Conservation (phyloP, 2,797 vertebrate genomes). For the Capromys pilorides region DNA sequence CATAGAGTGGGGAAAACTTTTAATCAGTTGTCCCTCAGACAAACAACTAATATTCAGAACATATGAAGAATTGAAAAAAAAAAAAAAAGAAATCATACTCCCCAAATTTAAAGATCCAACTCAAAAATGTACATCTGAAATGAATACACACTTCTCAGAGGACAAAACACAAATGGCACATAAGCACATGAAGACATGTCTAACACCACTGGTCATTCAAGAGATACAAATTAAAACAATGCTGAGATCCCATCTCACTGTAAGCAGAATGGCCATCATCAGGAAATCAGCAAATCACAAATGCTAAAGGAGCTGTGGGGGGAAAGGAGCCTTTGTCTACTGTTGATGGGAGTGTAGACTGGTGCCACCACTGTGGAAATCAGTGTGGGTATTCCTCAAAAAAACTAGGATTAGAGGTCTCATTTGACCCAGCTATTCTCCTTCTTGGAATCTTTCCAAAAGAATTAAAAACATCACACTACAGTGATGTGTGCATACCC, state of each 20-base stretch:
- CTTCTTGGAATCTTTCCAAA: background rate
- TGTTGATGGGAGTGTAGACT: background rate
- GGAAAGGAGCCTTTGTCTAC: background rate
- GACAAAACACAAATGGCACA: background rate
- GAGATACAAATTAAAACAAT: background rate
- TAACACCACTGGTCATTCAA: background rate
- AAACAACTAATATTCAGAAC: background rate
- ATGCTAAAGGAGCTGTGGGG: background rate
- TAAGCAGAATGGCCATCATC: background rate
- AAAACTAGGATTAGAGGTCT: background rate
- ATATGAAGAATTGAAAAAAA: background rate
- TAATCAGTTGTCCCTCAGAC: background rate
- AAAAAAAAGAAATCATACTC: background rate
- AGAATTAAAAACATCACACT: background rate
- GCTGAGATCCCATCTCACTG: background rate
- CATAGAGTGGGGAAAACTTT: background rate
- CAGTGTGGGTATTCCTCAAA: background rate
- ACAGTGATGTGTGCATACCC: background rate
- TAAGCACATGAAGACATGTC: background rate
- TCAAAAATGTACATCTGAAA: background rate
- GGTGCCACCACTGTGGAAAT: background rate
- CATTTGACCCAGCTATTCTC: background rate
- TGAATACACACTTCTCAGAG: background rate
- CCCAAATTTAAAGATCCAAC: background rate
- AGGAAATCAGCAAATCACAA: background rate